A percentile compares a stretch with the other conserved stretches of the same genome.
Conservation (phyloP, 2,888 invertebrate species). For the Apamea crenata region DNA sequence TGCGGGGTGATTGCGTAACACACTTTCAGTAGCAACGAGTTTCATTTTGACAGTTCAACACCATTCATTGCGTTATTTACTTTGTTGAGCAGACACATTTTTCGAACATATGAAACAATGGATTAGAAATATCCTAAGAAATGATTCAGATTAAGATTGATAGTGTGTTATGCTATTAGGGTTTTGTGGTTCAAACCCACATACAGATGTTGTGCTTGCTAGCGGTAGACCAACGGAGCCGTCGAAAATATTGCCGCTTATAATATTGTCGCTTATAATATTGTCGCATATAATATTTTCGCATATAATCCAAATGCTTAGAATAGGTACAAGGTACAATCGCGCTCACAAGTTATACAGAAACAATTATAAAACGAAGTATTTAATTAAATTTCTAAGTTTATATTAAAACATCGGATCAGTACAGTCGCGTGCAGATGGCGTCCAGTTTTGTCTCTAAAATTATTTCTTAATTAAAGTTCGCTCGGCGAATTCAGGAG, state of each 20-base stretch:
- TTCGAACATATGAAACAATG: too few relatives aligned
- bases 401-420: slow-evolving; percentile 65
- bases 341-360: slow-evolving; percentile 25
- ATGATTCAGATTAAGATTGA: too few relatives aligned
- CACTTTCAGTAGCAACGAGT: too few relatives aligned
- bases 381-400: slow-evolving; percentile 70
- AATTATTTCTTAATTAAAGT: slow-evolving; percentile 75
- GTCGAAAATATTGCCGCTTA: background rate
- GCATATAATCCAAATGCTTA: slow-evolving; percentile 7
- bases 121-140: too few relatives aligned
- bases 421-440: slow-evolving; percentile 69
- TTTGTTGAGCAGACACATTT: too few relatives aligned
- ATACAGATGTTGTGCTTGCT: too few relatives aligned
- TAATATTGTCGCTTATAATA: background rate
- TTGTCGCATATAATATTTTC: background rate
- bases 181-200: background rate
- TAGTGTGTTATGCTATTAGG: too few relatives aligned
- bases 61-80: too few relatives aligned
- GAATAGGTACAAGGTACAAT: slow-evolving; percentile 17
- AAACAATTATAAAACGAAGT: slow-evolving; percentile 59
- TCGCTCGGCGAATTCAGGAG: slow-evolving; percentile 49
- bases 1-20: too few relatives aligned
- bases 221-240: background rate
- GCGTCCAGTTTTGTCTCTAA: slow-evolving; percentile 65
- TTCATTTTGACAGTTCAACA: too few relatives aligned